Evolutionary conservation across 2,888 invertebrate species (phyloP), one percentile per base, ranked within the genome.

Genomic region (Phortica okadai): DNA sequence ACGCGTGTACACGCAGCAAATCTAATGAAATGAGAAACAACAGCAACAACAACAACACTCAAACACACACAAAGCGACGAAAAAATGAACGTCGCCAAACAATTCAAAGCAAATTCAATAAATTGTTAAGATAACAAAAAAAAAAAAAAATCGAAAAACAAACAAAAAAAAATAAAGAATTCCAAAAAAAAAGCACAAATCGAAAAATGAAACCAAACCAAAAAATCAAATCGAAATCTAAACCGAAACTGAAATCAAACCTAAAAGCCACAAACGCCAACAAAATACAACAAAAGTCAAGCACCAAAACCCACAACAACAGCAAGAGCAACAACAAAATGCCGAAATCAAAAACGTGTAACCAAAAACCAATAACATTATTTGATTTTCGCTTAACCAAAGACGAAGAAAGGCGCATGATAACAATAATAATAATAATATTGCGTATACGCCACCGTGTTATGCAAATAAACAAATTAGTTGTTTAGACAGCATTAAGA

Each of bases 1-100:
- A 82, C 85, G 81, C 81, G 76, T 76, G 59, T 78, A 82, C 84
- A 79, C 77, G 78, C 45, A 74, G 79, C 77, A 76, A 73, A 10
- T 41, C 58, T 73, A 70, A 44, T 56, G 25, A 64, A 2, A 70
- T 50, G 64, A 69, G 10, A 25, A 25, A 21, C 10, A 62, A 62
- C 6, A 72, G 78, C 59, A 74, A 62, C 64, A 33, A 56, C 50
- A 67, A 66, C 33, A 54, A 33, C 14, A 11, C 56, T 44, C 70
- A 54, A 66, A 41, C 16, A 21, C 75, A 78, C 77, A 76, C 78
- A 80, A 79, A 72, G 77, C 80, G 78, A 76, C 67, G 69, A 79
- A 80, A 73, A 45, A 59, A 62, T 66, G 44, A 76, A 76, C 80
- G n/a, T 42, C 45, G 45, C 10, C 16, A 42, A 69, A 45, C 69